Conservation (phyloP, 2,888 invertebrate species). For the Tetrapedia diversipes region DNA sequence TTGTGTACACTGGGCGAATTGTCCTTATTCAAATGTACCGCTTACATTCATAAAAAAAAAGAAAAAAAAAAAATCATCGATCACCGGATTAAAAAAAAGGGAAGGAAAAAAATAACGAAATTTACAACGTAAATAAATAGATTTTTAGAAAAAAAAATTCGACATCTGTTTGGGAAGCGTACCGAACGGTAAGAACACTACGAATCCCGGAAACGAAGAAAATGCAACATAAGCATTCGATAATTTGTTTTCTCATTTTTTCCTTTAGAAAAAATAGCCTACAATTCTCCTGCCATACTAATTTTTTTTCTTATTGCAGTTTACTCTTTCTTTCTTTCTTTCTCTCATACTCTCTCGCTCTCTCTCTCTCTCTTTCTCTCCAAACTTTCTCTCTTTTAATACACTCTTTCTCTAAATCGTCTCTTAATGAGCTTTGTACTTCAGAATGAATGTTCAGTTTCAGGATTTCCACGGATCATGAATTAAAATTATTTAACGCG, state of each 20-base stretch:
- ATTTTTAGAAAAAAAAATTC: background rate
- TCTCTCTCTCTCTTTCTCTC: background rate
- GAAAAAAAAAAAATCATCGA: slow-evolving; percentile 37
- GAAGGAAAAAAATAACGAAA: background rate
- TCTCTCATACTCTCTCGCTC: slow-evolving; percentile 15
- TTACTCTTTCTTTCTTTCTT: slow-evolving; percentile 47
- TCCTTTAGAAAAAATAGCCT: slow-evolving; percentile 56
- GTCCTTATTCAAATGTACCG: slow-evolving; percentile 33
- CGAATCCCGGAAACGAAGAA: background rate
- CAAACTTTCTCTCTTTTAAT: slow-evolving; percentile 31
- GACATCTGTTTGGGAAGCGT: background rate
- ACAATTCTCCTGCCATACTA: slow-evolving; percentile 56
- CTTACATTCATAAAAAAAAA: slow-evolving; percentile 7
- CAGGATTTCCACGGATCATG: slow-evolving; percentile 49
- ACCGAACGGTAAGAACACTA: slow-evolving; percentile 1
- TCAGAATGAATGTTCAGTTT: slow-evolving; percentile 71
- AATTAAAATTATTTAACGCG: slow-evolving; percentile 43
- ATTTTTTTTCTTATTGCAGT: slow-evolving; percentile 58
- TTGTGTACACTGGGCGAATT: slow-evolving; percentile 59
- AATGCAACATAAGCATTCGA: slow-evolving; percentile 6
- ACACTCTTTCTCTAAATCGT: slow-evolving; percentile 42
- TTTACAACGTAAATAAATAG: slow-evolving; percentile 41
- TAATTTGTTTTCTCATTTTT: background rate
- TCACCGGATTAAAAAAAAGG: slow-evolving; percentile 27
- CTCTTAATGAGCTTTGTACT: slow-evolving; percentile 71